Evolutionary conservation across 2,888 invertebrate genomes (phyloP), one percentile per base, ranked within the genome.

Genomic region (Agriopis marginaria): DNA sequence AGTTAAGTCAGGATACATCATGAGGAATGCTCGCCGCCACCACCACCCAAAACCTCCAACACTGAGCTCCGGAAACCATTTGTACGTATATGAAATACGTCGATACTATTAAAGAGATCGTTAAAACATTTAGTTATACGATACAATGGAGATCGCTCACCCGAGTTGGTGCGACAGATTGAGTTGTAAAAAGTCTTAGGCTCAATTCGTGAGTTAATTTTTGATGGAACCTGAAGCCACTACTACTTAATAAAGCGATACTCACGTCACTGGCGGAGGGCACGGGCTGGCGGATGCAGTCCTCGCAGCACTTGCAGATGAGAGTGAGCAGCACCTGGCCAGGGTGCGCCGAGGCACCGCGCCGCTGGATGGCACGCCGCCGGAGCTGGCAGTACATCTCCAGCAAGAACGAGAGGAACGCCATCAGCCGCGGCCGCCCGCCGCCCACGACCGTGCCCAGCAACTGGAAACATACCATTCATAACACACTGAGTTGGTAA

Each of bases 301-400:
- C 97, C 90, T 97, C 97, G 88, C 98, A 98, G 90, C 98, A 98
- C 91, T 98, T 98, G 87, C 97, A 97, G 82, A 98, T 95, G 80
- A 98, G 95, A 67, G 97, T 97, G 70, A 98, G 95, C 81, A 98
- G 94, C 76, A 97, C 96, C 79, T 97, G 94, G 2, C 97, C 97
- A 90, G 89, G 95, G 93, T 89, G 95, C 88, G 84, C 90, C 84
- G 83, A 91, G 82, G 90, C 94, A 74, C 60, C 95, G 92, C 90
- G 91, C 63, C 88, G 95, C 88, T 92, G 96, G 92, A 87, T 95
- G 87, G 86, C 95, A 75, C 96, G 95, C 53, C 97, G 95, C 87
- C 98, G 97, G 82, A 98, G 90, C 95, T 97, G 97, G 86, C 97
- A 97, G 90, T 97, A 98, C 96, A 98, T 97, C 95, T 98, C 98